Evolutionary conservation across 2,113 vertebrate species (phyloP).

Genomic region (Colaptes auratus): DNA sequence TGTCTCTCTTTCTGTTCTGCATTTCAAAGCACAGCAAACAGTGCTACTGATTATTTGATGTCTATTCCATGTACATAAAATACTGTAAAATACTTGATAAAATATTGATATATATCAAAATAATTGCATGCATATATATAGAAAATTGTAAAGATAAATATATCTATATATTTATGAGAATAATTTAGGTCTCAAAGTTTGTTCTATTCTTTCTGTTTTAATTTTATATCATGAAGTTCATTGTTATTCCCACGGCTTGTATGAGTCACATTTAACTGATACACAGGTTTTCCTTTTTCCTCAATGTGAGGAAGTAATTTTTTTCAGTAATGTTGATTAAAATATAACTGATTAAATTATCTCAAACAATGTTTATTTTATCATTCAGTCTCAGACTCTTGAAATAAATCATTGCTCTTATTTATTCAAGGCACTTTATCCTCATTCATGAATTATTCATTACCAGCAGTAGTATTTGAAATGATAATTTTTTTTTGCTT

Average conservation of each 20-base stretch:
- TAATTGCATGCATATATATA: not conserved
- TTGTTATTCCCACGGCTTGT: not conserved
- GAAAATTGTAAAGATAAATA: not conserved
- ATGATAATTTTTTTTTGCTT: not conserved
- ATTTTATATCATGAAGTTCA: not conserved
- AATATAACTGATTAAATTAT: not conserved
- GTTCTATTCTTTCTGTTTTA: not conserved
- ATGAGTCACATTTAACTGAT: not conserved
- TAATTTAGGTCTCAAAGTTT: not conserved
- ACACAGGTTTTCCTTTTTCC: not conserved
- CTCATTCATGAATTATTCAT: not conserved
- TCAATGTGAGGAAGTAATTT: not conserved
- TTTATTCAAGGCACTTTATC: not conserved
- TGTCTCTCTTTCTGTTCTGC: not conserved
- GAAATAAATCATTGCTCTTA: not conserved
- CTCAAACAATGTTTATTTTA: not conserved
- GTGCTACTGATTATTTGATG: not conserved
- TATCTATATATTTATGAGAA: not conserved
- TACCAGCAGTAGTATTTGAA: not conserved
- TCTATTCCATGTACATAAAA: accelerated
- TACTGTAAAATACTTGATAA: not conserved
- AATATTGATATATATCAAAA: not conserved
- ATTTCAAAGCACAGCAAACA: not conserved
- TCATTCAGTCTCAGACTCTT: not conserved
- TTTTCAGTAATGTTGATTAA: not conserved